Evolutionary conservation across 1,140 invertebrate species (phyloP).

Genomic region (Neuroterus valhalla): DNA sequence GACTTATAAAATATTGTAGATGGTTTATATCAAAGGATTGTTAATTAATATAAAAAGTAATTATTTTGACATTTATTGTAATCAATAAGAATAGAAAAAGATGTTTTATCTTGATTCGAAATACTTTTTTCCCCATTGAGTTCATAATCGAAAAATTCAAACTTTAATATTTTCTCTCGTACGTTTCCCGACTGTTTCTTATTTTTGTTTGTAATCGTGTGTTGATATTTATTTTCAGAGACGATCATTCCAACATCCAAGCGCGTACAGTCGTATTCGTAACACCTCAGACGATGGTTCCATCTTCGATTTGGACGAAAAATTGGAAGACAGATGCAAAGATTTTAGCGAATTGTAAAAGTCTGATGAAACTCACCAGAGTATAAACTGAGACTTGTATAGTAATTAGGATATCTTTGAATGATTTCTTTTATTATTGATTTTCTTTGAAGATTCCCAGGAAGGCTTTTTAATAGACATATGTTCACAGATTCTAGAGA

Average conservation of each 20-base stretch:
- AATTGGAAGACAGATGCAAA: background rate
- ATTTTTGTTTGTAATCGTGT: conserved; percentile 13
- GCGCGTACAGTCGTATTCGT: background rate
- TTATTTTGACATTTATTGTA: too few species aligned
- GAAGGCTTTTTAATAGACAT: background rate
- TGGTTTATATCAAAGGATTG: too few species aligned
- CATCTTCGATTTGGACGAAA: conserved; percentile 53
- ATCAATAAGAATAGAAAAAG: too few species aligned
- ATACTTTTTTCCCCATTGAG: too few species aligned
- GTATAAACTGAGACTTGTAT: conserved; percentile 31
- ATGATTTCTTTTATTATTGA: too few species aligned
- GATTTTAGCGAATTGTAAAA: background rate
- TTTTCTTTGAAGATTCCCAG: background rate
- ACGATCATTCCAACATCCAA: conserved; percentile 12
- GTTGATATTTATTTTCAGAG: conserved; percentile 18
- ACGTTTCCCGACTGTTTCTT: too few species aligned
- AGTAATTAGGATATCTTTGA: conserved; percentile 11
- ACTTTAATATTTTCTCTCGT: too few species aligned
- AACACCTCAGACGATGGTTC: conserved; percentile 53
- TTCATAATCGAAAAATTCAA: too few species aligned
- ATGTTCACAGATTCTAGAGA: background rate
- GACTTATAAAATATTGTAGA: too few species aligned
- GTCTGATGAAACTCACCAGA: conserved; percentile 31
- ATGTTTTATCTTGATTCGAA: too few species aligned
- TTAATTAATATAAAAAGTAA: too few species aligned